These are phyloP conservation scores for Sitophilus oryzae DNA, from an alignment of 1,140 invertebrate genomes.

Conservation along the genomic window DNA sequence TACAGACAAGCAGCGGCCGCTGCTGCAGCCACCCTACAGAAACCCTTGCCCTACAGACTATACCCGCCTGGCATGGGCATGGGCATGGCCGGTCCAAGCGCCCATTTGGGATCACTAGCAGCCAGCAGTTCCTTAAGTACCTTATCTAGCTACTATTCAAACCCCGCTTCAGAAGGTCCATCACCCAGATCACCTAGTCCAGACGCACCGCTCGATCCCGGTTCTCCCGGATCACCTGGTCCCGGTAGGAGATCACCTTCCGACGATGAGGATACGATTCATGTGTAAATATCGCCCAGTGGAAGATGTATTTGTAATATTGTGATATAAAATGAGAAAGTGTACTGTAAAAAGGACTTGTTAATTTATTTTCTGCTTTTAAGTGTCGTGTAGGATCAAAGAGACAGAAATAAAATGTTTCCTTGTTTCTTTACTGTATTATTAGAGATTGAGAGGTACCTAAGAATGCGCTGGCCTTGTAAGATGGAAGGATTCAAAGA, in stretches of 20 bases:
- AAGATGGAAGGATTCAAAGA: too few relatives aligned
- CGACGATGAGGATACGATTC: slow-evolving; percentile 52
- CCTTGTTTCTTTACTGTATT: slow-evolving; percentile 20
- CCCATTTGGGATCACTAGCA: slow-evolving; percentile 51
- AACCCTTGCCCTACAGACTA: slow-evolving; percentile 77
- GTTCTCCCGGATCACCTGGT: slow-evolving; percentile 38
- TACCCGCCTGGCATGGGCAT: slow-evolving; percentile 58
- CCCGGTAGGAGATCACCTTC: slow-evolving; percentile 48
- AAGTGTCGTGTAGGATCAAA: slow-evolving; percentile 35
- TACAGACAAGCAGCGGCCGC: slow-evolving; percentile 69
- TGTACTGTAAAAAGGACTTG: slow-evolving; percentile 34
- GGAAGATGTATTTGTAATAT: slow-evolving; percentile 23
- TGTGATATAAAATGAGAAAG: slow-evolving; percentile 42
- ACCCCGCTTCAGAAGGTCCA: slow-evolving; percentile 43
- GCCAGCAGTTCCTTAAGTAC: slow-evolving; percentile 54
- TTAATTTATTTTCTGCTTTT: slow-evolving; percentile 41
- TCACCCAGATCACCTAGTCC: slow-evolving; percentile 38
- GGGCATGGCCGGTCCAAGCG: slow-evolving; percentile 58
- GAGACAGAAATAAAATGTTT: slow-evolving; percentile 9
- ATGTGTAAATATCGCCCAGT: slow-evolving; percentile 35
- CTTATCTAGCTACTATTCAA: slow-evolving; percentile 57
- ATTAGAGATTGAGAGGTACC: slow-evolving; percentile 12
- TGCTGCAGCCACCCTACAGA: slow-evolving; percentile 75
- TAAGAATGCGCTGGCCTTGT: too few relatives aligned
- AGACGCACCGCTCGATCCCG: slow-evolving; percentile 46